Evolutionary conservation across 2,888 invertebrate species (phyloP).

Genomic region (Philhelius pedissequus): DNA sequence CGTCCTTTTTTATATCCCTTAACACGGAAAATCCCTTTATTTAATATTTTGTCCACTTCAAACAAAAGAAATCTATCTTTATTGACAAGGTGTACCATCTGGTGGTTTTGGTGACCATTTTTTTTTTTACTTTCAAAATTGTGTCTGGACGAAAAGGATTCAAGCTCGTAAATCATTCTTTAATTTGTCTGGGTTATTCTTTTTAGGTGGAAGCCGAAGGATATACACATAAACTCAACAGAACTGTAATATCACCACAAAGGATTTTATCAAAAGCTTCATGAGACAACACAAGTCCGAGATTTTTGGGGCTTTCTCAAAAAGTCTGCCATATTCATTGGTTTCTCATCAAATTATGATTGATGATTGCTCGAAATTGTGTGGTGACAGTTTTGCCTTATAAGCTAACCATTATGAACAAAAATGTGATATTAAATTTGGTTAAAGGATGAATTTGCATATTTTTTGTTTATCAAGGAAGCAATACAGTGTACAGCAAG

Average conservation of each 20-base stretch:
- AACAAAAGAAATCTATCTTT: slow-evolving; percentile 33
- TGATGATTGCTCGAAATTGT: slow-evolving; percentile 28
- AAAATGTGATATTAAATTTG: not conserved
- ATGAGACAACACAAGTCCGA: not conserved
- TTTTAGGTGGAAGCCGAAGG: not conserved
- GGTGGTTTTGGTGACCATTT: slow-evolving; percentile 30
- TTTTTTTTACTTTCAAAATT: slow-evolving; percentile 19
- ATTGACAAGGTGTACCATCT: slow-evolving; percentile 45
- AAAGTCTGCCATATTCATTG: not conserved
- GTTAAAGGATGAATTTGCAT: not conserved
- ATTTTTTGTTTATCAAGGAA: not conserved
- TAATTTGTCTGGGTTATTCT: slow-evolving; percentile 33
- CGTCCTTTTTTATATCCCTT: not conserved
- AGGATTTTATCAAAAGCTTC: not conserved
- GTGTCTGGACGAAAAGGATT: slow-evolving; percentile 32
- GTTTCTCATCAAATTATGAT: slow-evolving; percentile 41
- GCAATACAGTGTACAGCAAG: too few species aligned
- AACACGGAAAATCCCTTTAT: not conserved
- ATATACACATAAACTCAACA: not conserved
- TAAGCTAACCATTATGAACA: not conserved
- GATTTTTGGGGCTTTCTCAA: slow-evolving; percentile 2
- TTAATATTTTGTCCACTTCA: not conserved
- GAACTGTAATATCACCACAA: too few species aligned
- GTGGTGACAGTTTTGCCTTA: not conserved
- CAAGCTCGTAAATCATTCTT: slow-evolving; percentile 48